Percentiles rank a stretch among this genome's conserved stretches.
Conservation (phyloP, 2,113 vertebrate genomes). For the Pleuronectes platessa region DNA sequence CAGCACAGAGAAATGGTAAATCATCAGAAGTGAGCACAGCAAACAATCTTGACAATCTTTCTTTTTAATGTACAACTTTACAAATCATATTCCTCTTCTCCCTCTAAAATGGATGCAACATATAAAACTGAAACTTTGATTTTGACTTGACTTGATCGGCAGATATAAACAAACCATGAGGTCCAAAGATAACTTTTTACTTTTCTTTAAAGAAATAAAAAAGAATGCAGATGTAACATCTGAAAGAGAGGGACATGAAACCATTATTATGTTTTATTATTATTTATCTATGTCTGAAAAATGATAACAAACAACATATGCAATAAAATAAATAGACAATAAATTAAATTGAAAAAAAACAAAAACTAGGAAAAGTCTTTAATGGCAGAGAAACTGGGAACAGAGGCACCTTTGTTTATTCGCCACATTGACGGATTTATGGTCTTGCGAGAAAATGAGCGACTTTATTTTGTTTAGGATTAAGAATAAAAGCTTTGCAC, state of each 20-base stretch:
- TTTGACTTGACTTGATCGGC: conserved; percentile 5
- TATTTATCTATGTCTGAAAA: conserved; percentile 8
- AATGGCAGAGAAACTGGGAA: conserved; percentile 2
- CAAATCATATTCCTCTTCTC: conserved; percentile 6
- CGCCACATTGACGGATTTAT: neutral
- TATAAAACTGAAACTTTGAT: conserved; percentile 19
- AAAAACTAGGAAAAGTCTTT: conserved; percentile 11
- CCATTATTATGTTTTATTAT: neutral
- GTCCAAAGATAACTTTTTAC: neutral
- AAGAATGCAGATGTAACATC: neutral
- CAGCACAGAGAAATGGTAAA: conserved; percentile 38
- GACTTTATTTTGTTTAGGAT: neutral
- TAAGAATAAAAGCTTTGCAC: neutral
- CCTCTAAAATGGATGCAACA: conserved; percentile 36
- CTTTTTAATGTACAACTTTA: conserved; percentile 42
- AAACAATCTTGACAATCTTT: conserved; percentile 12
- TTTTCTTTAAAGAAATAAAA: neutral
- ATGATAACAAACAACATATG: conserved; percentile 31
- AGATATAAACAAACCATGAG: neutral
- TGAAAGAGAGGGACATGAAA: conserved; percentile 2
- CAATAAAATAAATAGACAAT: conserved; percentile 75
- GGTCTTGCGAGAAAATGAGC: neutral
- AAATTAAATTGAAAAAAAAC: conserved; percentile 63
- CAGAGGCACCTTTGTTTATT: conserved; percentile 9
- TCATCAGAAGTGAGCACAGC: conserved; percentile 40